Percentiles rank a stretch among this genome's conserved stretches.
Conservation (phyloP, 2,113 vertebrate genomes). For the Callospermophilus lateralis region DNA sequence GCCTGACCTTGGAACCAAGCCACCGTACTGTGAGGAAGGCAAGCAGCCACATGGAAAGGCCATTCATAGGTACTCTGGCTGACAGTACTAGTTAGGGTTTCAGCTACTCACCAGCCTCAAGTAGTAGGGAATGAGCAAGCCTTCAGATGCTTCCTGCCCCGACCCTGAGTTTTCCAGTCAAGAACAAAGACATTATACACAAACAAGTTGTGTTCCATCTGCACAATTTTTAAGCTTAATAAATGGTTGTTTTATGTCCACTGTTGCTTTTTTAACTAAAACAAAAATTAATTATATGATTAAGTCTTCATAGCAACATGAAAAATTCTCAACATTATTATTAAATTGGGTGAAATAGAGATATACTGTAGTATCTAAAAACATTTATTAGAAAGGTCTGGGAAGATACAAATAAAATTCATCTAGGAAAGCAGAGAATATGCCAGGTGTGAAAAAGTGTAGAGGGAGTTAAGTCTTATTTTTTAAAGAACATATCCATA, state of each 20-base stretch:
- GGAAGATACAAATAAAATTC: conserved; percentile 9
- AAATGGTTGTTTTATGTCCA: background rate
- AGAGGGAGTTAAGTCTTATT: background rate
- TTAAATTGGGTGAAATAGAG: background rate
- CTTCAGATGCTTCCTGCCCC: background rate
- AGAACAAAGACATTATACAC: background rate
- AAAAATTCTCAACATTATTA: conserved; percentile 28
- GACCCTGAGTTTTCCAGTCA: background rate
- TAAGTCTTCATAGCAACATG: background rate
- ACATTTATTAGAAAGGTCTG: conserved; percentile 22
- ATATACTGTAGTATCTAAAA: background rate
- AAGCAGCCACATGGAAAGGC: background rate
- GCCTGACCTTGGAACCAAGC: background rate
- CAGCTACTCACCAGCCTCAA: background rate
- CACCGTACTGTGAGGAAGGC: background rate
- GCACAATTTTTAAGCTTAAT: background rate
- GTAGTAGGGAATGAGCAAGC: background rate
- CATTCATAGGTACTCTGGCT: background rate
- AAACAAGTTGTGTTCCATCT: background rate
- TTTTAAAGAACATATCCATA: background rate
- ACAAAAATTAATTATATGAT: conserved; percentile 24
- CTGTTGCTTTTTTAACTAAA: background rate
- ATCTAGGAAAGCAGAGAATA: background rate
- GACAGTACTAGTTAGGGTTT: background rate
- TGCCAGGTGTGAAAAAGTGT: background rate